Evolutionary conservation across 92 coral and sea anemone species (phyloP).

Genomic region (Umimayanthus kanabou): DNA sequence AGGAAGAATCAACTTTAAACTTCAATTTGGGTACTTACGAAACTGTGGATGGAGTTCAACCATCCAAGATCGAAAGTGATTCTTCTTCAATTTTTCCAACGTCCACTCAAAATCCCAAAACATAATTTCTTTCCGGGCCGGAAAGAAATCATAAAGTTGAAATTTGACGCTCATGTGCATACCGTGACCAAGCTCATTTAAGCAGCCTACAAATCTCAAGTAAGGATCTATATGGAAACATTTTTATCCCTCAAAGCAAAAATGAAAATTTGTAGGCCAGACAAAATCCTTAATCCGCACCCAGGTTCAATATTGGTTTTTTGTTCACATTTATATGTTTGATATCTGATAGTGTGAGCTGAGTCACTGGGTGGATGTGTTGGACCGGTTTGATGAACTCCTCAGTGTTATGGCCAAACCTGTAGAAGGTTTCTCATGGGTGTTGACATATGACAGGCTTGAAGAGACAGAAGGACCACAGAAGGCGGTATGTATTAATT

Average conservation of each 20-base stretch:
- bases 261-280: no score
- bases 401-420: constrained; percentile 87
- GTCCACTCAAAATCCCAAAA: background rate
- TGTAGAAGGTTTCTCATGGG: constrained; percentile 94
- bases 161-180: constrained; percentile 1
- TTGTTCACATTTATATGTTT: no score
- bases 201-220: no score
- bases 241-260: no score
- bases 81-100: background rate
- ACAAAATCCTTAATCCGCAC: no score
- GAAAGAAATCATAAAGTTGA: background rate
- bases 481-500: constrained; percentile 60
- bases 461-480: constrained; percentile 86
- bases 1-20: constrained; percentile 16
- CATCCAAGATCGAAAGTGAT: constrained; percentile 18
- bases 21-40: background rate
- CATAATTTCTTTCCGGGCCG: no score
- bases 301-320: no score
- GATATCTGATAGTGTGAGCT: constrained; percentile 80
- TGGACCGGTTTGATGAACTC: constrained; percentile 74
- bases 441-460: constrained; percentile 83
- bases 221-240: no score
- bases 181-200: background rate
- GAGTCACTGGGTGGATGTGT: constrained; percentile 75
- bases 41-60: constrained; percentile 12